Percentiles rank a stretch among this genome's conserved stretches.
Evolutionary conservation across 2,888 invertebrate genomes (phyloP).

Genomic region (Nomada hirtipes): DNA sequence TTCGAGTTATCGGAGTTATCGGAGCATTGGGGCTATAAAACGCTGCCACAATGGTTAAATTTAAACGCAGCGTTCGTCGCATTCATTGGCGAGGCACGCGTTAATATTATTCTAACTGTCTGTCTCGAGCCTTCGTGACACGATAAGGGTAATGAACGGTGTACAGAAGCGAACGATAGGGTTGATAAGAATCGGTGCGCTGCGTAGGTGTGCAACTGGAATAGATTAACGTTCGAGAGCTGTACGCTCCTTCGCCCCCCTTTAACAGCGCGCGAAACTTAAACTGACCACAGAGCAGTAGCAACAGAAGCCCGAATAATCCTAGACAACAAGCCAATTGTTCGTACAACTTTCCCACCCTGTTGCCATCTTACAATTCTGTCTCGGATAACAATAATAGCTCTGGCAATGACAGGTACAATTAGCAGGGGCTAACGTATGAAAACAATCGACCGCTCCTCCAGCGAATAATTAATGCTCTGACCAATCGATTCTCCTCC

Average conservation of each 20-base stretch:
- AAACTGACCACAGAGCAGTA: too few relatives aligned
- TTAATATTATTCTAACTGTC: conserved; percentile 8
- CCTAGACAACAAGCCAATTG: too few relatives aligned
- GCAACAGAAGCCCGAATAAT: too few relatives aligned
- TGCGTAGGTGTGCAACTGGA: neutral
- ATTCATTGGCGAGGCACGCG: conserved; percentile 5
- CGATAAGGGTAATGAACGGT: conserved; percentile 20
- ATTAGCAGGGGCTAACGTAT: too few relatives aligned
- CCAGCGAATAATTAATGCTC: neutral
- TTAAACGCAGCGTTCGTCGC: conserved; percentile 14
- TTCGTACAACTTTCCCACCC: too few relatives aligned
- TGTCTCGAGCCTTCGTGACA: conserved; percentile 15
- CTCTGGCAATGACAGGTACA: too few relatives aligned
- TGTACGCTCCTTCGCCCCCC: too few relatives aligned
- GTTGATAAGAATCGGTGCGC: conserved; percentile 7
- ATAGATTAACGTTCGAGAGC: conserved; percentile 4
- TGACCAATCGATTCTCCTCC: neutral
- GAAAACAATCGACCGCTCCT: neutral
- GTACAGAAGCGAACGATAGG: conserved; percentile 5
- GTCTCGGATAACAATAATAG: too few relatives aligned
- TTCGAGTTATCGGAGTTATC: conserved; percentile 4
- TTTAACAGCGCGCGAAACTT: too few relatives aligned
- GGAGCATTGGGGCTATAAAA: conserved; percentile 26
- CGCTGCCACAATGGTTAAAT: conserved; percentile 29
- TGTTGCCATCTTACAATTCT: too few relatives aligned